These are phyloP conservation scores for Xenotilapia leptura DNA, from an alignment of 2,113 vertebrate genomes.

Conservation along the genomic window DNA sequence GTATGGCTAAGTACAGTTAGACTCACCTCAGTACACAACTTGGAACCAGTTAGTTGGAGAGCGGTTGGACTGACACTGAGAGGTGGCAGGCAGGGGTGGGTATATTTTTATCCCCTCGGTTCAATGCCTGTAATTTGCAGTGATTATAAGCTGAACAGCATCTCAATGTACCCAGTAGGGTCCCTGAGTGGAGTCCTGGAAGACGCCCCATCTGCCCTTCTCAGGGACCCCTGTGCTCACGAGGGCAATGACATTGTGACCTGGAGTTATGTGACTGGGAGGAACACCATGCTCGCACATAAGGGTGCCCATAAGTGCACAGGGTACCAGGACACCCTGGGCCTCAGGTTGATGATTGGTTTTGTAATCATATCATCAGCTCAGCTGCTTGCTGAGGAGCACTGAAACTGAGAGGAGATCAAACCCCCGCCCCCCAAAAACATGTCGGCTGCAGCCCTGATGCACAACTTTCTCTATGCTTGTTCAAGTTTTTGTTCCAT, in stretches of 20 bases:
- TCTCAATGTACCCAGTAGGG: neutral
- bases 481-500: neutral
- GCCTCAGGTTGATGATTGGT: neutral
- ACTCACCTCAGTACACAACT: neutral
- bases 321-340: neutral
- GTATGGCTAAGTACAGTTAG: neutral
- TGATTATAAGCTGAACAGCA: neutral
- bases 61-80: rapidly evolving
- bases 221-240: neutral
- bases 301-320: neutral
- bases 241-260: neutral
- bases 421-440: rapidly evolving
- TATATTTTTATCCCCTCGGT: neutral
- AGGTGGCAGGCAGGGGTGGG: neutral
- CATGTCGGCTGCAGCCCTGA: neutral
- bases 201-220: neutral
- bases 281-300: neutral
- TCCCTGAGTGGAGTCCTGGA: neutral
- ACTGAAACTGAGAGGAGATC: neutral
- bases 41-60: neutral
- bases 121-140: neutral
- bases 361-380: rapidly evolving
- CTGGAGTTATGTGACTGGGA: rapidly evolving
- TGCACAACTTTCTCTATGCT: neutral
- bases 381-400: neutral